Conservation (phyloP, 1,140 invertebrate species). For the Cylas formicarius region DNA sequence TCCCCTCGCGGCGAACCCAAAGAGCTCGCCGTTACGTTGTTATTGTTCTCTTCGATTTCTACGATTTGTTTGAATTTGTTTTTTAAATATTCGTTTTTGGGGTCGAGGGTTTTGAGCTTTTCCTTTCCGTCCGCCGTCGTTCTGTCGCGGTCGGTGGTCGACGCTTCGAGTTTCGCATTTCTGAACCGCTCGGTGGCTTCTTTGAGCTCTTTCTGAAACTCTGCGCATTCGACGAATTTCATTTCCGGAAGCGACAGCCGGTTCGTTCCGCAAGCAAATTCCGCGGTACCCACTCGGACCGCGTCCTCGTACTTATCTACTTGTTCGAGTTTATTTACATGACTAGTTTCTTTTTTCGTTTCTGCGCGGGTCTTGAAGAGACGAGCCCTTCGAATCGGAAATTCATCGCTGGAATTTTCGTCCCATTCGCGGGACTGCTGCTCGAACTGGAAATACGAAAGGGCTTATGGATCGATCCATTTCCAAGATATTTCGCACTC, state of each 20-base stretch:
- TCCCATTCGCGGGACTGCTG: constrained; percentile 11
- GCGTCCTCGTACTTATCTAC: constrained; percentile 13
- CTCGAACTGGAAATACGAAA: constrained; percentile 5
- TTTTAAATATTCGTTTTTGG: constrained; percentile 26
- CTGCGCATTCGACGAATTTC: constrained; percentile 54
- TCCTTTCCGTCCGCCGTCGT: too few species aligned
- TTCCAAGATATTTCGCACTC: too few species aligned
- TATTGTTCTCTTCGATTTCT: constrained; percentile 2
- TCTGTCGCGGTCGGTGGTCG: too few species aligned
- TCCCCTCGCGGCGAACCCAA: constrained; percentile 19
- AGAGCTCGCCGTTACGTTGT: not conserved
- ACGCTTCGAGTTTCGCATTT: constrained; percentile 6
- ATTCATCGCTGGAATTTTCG: constrained; percentile 18
- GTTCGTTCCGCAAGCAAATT: constrained; percentile 30
- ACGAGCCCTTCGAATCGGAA: constrained; percentile 51
- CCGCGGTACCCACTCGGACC: not conserved
- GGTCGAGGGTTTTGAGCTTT: constrained; percentile 35
- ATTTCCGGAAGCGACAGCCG: constrained; percentile 45
- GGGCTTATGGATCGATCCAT: too few species aligned
- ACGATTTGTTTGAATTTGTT: constrained; percentile 21
- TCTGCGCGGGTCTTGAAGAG: constrained; percentile 68
- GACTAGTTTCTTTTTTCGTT: constrained; percentile 49
- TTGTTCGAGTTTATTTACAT: constrained; percentile 21
- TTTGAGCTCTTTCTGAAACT: constrained; percentile 61
- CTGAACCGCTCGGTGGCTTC: constrained; percentile 57